Evolutionary conservation across 2,113 vertebrate genomes (phyloP).

Genomic region (Chionomys nivalis): DNA sequence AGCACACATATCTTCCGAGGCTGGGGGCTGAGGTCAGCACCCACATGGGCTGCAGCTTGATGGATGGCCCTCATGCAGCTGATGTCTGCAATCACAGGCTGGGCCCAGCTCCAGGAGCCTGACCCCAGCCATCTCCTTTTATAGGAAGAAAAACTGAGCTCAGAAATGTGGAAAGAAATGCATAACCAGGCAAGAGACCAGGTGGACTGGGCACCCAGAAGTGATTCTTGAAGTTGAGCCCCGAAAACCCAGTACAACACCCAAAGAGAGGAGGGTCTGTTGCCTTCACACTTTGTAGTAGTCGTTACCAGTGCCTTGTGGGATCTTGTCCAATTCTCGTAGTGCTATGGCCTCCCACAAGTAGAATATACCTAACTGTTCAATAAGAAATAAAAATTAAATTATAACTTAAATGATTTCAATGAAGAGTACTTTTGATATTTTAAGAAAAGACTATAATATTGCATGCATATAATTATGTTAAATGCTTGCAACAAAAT

Average conservation of each 20-base stretch:
- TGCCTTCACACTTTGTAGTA: fast-evolving
- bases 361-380: not conserved
- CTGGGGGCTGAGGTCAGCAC: constrained; percentile 19
- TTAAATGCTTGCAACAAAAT: not conserved
- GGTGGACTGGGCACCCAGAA: not conserved
- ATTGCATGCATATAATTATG: no score
- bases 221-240: not conserved
- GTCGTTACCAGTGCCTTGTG: fast-evolving
- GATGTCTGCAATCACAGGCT: not conserved
- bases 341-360: not conserved
- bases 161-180: not conserved
- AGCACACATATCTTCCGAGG: not conserved
- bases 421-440: no score
- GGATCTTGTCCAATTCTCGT: fast-evolving
- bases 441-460: not conserved
- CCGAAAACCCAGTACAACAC: not conserved
- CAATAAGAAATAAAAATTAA: not conserved
- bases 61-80: fast-evolving
- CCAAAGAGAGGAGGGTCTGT: no score
- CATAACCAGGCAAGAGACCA: not conserved
- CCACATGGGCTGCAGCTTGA: fast-evolving
- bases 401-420: not conserved
- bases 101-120: not conserved
- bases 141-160: not conserved
- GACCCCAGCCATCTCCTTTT: not conserved